A percentile compares a stretch with the other conserved stretches of the same genome.
phyloP scores from a whole-genome alignment of 1,140 invertebrate genomes.

The Trypoxylus dichotomus region DNA sequence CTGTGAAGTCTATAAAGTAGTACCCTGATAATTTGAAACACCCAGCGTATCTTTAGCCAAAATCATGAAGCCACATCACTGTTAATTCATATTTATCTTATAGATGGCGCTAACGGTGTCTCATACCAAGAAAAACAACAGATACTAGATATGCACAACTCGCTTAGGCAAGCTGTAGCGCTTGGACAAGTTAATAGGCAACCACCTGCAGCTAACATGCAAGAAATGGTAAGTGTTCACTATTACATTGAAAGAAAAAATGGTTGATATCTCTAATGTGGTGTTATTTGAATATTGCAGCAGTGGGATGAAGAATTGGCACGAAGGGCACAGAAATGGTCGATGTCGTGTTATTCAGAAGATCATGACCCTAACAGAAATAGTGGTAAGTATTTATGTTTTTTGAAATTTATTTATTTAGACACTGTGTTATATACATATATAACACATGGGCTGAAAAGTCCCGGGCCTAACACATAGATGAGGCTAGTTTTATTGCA shows the following conservation, averaged over 20 bases:
- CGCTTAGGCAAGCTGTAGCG: conserved; percentile 75
- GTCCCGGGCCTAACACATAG: too few species aligned
- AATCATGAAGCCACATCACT: background rate
- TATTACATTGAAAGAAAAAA: background rate
- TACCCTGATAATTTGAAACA: too few species aligned
- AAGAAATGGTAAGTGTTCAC: conserved; percentile 71
- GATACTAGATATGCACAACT: conserved; percentile 80
- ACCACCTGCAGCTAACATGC: conserved; percentile 77
- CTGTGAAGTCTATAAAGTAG: too few species aligned
- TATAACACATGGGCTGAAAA: too few species aligned
- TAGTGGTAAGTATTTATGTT: conserved; percentile 63
- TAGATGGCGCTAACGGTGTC: background rate
- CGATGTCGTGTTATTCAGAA: conserved; percentile 71
- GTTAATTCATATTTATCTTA: background rate
- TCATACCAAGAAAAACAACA: conserved; percentile 64
- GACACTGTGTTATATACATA: too few species aligned
- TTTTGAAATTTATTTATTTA: too few species aligned
- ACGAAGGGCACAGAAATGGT: conserved; percentile 77
- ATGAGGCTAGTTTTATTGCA: too few species aligned
- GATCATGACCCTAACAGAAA: conserved; percentile 69
- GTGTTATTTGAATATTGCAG: conserved; percentile 52
- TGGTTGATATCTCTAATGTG: background rate
- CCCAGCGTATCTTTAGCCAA: too few species aligned
- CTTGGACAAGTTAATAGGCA: conserved; percentile 75
- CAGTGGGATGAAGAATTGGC: conserved; percentile 88